phyloP scores from a whole-genome alignment of 2,888 invertebrate genomes.

The Brenthis hecate region DNA sequence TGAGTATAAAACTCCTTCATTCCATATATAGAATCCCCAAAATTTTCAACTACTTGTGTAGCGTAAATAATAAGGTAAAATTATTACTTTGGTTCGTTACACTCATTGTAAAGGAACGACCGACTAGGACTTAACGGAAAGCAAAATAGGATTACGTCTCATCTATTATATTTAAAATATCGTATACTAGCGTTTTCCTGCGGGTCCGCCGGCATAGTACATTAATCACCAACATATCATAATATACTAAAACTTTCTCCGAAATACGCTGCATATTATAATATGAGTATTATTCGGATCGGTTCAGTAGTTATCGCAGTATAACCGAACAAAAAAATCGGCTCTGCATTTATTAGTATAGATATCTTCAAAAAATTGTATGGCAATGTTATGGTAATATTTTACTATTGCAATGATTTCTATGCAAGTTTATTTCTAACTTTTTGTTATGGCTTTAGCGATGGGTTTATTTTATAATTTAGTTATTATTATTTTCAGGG shows the following conservation, averaged over 20 bases:
- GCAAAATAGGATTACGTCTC: slow-evolving; percentile 13
- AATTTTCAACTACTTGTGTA: slow-evolving; percentile 1
- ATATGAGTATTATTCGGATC: too few species aligned
- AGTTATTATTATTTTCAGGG: too few species aligned
- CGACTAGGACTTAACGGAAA: slow-evolving; percentile 10
- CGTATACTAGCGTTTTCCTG: neutral
- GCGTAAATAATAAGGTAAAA: slow-evolving; percentile 29
- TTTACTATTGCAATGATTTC: neutral
- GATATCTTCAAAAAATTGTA: neutral
- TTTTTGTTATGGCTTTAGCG: too few species aligned
- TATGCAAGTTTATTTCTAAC: too few species aligned
- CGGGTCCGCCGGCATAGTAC: too few species aligned
- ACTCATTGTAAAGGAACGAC: slow-evolving; percentile 23
- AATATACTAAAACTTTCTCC: too few species aligned
- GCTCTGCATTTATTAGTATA: too few species aligned
- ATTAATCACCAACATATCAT: too few species aligned
- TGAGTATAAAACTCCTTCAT: neutral
- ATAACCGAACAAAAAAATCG: too few species aligned
- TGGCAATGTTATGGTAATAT: slow-evolving; percentile 6
- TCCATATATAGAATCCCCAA: neutral
- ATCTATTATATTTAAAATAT: slow-evolving; percentile 19
- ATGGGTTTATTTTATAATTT: too few species aligned
- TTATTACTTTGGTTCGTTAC: slow-evolving; percentile 24
- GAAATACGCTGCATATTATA: too few species aligned
- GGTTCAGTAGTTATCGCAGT: too few species aligned